Evolutionary conservation across 2,888 invertebrate genomes (phyloP).

Genomic region (Noctuana brunneofusca): DNA sequence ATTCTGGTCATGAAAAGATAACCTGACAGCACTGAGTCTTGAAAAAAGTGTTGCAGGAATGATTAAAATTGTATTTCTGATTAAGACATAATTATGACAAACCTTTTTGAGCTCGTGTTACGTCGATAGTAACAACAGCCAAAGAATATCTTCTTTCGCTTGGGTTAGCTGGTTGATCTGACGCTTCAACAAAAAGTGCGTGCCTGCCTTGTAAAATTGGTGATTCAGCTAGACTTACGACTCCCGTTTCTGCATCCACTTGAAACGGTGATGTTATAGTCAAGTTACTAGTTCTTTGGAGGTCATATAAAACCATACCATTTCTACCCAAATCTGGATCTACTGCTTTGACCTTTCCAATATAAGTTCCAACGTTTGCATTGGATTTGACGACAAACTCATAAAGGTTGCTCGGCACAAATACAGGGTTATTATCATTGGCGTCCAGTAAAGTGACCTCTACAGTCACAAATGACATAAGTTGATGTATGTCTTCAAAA

Average conservation of each 20-base stretch:
- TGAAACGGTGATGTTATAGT: slow-evolving; percentile 86
- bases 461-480: slow-evolving; percentile 85
- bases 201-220: slow-evolving; percentile 88
- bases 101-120: slow-evolving; percentile 82
- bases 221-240: slow-evolving; percentile 85
- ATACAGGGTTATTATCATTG: slow-evolving; percentile 95
- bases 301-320: slow-evolving; percentile 88
- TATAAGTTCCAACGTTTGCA: slow-evolving; percentile 86
- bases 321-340: slow-evolving; percentile 90
- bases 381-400: slow-evolving; percentile 89
- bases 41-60: slow-evolving; percentile 39
- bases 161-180: slow-evolving; percentile 92
- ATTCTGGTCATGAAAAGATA: too few relatives aligned
- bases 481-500: slow-evolving; percentile 63
- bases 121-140: slow-evolving; percentile 93
- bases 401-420: slow-evolving; percentile 92
- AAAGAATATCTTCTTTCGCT: slow-evolving; percentile 91
- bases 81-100: slow-evolving; percentile 32
- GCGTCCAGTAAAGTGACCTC: slow-evolving; percentile 93
- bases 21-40: too few relatives aligned
- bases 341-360: slow-evolving; percentile 90
- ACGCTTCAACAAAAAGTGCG: slow-evolving; percentile 92
- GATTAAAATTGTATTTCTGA: neutral
- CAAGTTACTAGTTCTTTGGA: slow-evolving; percentile 87
- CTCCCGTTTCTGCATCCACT: slow-evolving; percentile 87